A percentile compares a stretch with the other conserved stretches of the same genome.
These are phyloP conservation scores for Furcula furcula DNA, from an alignment of 2,888 invertebrate genomes.

Conservation along the genomic window DNA sequence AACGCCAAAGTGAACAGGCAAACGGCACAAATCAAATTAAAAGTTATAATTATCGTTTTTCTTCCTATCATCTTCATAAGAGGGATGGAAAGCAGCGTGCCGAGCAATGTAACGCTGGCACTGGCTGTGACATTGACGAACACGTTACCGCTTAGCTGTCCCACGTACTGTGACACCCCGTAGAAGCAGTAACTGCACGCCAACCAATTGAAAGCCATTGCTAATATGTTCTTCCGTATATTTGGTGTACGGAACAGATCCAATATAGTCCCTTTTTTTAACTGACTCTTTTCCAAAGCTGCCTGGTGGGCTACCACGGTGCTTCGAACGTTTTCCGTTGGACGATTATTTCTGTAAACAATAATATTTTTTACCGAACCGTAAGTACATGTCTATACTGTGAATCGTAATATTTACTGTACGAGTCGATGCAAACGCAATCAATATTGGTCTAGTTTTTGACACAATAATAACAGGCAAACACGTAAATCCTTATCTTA, in stretches of 20 bases:
- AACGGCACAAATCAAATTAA: constrained; percentile 82
- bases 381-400: no score
- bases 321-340: constrained; percentile 64
- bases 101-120: constrained; percentile 83
- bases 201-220: constrained; percentile 89
- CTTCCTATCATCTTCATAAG: constrained; percentile 85
- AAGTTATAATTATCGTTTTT: constrained; percentile 83
- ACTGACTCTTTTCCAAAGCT: constrained; percentile 44
- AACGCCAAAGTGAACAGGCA: constrained; percentile 83
- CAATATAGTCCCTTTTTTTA: constrained; percentile 78
- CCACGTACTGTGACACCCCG: constrained; percentile 91
- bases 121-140: constrained; percentile 91
- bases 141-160: constrained; percentile 89
- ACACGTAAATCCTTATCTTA: no score
- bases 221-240: constrained; percentile 85
- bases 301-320: constrained; percentile 62
- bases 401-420: no score
- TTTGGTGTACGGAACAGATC: constrained; percentile 88
- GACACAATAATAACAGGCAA: no score
- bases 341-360: constrained; percentile 70
- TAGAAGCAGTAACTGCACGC: constrained; percentile 89
- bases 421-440: no score
- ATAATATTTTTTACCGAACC: no score
- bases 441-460: no score
- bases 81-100: constrained; percentile 84